phyloP scores from a whole-genome alignment of 2,888 invertebrate genomes.

The Asteroscopus sphinx region DNA sequence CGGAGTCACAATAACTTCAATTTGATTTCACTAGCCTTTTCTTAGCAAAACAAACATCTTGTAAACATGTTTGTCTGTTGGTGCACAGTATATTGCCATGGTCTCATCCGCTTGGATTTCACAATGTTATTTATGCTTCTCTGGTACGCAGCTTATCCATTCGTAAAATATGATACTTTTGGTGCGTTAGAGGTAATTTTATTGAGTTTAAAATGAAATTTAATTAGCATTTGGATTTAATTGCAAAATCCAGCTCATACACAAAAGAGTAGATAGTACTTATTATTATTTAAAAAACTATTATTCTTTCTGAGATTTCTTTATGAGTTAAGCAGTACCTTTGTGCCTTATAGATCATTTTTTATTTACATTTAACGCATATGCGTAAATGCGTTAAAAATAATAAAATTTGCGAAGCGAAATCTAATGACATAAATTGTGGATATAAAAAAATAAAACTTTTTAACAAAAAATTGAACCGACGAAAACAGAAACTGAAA shows the following conservation, averaged over 20 bases:
- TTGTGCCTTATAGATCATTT: too few relatives aligned
- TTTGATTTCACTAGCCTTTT: constrained; percentile 65
- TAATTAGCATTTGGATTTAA: constrained; percentile 19
- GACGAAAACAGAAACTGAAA: too few relatives aligned
- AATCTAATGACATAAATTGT: too few relatives aligned
- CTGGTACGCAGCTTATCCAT: constrained; percentile 22
- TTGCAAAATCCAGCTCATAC: neutral
- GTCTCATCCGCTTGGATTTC: constrained; percentile 36
- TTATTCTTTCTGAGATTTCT: too few relatives aligned
- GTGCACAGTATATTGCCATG: constrained; percentile 41
- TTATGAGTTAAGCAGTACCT: too few relatives aligned
- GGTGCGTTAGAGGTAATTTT: constrained; percentile 22
- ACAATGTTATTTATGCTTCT: constrained; percentile 39
- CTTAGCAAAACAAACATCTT: constrained; percentile 55
- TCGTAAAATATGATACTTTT: constrained; percentile 32
- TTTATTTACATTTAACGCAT: too few relatives aligned
- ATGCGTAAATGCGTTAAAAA: too few relatives aligned
- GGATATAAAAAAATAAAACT: too few relatives aligned
- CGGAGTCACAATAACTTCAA: constrained; percentile 67
- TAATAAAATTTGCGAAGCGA: too few relatives aligned
- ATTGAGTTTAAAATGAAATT: constrained; percentile 27
- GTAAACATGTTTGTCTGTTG: constrained; percentile 80
- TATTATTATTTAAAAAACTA: too few relatives aligned
- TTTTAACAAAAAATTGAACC: too few relatives aligned
- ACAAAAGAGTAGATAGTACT: too few relatives aligned